phyloP scores from a whole-genome alignment of 2,113 vertebrate genomes.

The Hypomesus transpacificus region DNA sequence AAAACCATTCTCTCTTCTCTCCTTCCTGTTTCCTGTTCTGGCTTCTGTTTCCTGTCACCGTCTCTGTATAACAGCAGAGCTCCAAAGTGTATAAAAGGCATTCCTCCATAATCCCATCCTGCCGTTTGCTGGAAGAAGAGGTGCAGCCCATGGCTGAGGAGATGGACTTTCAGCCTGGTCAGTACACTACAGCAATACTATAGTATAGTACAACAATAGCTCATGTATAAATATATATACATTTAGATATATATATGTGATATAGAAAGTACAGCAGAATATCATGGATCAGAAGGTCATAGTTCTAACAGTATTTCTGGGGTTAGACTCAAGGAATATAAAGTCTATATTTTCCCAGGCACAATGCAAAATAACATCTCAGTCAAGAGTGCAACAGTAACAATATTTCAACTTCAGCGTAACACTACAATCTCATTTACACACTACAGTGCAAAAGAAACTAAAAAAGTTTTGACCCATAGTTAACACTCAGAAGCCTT shows the following conservation, averaged over 20 bases:
- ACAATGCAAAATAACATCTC: no score
- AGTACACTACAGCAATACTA: constrained; percentile 39
- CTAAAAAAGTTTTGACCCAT: no score
- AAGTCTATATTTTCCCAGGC: no score
- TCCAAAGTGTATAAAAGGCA: constrained; percentile 71
- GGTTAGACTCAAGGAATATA: no score
- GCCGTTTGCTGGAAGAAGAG: constrained; percentile 69
- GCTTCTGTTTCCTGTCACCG: constrained; percentile 11
- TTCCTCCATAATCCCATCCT: constrained; percentile 74
- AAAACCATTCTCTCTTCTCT: neutral
- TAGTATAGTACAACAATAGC: neutral
- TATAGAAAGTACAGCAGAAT: neutral
- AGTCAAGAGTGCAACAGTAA: no score
- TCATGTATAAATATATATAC: neutral
- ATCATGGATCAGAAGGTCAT: neutral
- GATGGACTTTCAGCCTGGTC: constrained; percentile 65
- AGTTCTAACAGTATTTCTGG: neutral
- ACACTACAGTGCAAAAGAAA: no score
- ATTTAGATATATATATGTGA: neutral
- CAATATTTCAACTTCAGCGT: no score
- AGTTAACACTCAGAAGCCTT: no score
- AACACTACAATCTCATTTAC: no score
- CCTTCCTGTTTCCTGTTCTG: constrained; percentile 9
- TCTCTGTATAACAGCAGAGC: constrained; percentile 57
- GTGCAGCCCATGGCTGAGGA: constrained; percentile 45